Conservation (phyloP, 2,888 invertebrate species). For the Diarsia dahlii region DNA sequence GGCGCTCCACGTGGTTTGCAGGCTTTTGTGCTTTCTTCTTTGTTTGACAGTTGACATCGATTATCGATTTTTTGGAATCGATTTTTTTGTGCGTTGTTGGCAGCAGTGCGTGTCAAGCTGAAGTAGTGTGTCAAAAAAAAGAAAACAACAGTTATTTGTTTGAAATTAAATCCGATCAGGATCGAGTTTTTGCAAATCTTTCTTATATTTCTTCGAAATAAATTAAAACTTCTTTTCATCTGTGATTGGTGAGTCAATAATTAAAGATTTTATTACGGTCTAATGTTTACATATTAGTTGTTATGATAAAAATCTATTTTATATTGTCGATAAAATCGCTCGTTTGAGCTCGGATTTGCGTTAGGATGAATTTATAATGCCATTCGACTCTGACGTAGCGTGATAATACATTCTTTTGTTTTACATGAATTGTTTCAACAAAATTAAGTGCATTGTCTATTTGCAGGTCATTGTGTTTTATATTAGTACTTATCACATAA, state of each 20-base stretch:
- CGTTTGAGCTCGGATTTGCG: slow-evolving; percentile 17
- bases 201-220: not conserved
- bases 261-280: slow-evolving; percentile 8
- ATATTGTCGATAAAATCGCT: slow-evolving; percentile 6
- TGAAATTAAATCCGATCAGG: too few relatives aligned
- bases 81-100: slow-evolving; percentile 56
- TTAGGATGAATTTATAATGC: slow-evolving; percentile 3
- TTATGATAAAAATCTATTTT: slow-evolving; percentile 22
- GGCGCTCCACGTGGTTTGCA: slow-evolving; percentile 89
- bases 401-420: slow-evolving; percentile 27
- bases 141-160: not conserved
- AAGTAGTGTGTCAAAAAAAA: not conserved
- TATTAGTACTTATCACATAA: not conserved
- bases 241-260: slow-evolving; percentile 29
- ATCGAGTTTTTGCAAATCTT: not conserved
- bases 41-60: slow-evolving; percentile 58
- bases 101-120: slow-evolving; percentile 44
- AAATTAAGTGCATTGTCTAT: not conserved
- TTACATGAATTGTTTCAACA: not conserved
- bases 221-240: not conserved
- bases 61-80: slow-evolving; percentile 65
- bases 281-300: slow-evolving; percentile 29
- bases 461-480: not conserved
- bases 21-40: slow-evolving; percentile 77
- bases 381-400: slow-evolving; percentile 13